Conservation (phyloP, 2,113 vertebrate species). For the Sturnus vulgaris region DNA sequence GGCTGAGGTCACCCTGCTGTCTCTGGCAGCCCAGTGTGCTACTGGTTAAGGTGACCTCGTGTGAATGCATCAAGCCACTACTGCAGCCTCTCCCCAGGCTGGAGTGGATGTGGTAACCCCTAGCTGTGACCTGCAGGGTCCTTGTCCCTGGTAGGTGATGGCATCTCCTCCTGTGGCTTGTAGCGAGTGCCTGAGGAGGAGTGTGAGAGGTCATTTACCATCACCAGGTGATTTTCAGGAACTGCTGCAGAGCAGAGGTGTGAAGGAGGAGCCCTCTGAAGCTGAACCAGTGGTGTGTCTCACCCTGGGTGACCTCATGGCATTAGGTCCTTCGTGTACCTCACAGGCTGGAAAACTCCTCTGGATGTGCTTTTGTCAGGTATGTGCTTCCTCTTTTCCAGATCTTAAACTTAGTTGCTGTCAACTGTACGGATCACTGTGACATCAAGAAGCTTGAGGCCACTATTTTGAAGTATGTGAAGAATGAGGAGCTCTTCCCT, state of each 20-base stretch:
- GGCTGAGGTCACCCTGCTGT: not conserved
- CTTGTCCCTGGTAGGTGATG: not conserved
- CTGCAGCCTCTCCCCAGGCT: not conserved
- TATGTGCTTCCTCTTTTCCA: not conserved
- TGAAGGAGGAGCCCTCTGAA: not conserved
- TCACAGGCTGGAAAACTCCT: not conserved
- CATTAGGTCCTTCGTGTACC: not conserved
- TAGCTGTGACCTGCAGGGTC: not conserved
- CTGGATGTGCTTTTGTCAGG: not conserved
- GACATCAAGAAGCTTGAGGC: conserved; percentile 42
- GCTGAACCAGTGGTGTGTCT: not conserved
- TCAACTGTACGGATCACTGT: not conserved
- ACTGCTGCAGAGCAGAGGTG: not conserved
- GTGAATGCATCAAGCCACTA: not conserved
- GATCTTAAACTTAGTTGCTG: conserved; percentile 38
- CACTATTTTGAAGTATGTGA: conserved; percentile 35
- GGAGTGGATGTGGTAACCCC: no score
- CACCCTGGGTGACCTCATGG: not conserved
- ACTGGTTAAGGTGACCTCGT: not conserved
- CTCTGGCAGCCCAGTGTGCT: not conserved
- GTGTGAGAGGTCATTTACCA: not conserved
- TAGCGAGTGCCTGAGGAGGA: not conserved
- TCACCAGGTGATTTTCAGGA: not conserved
- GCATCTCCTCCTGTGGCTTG: not conserved
- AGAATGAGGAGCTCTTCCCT: conserved; percentile 59